Evolutionary conservation across 1,140 invertebrate species (phyloP), one percentile per base, ranked within the genome.

Genomic region (Hormaphis cornu): DNA sequence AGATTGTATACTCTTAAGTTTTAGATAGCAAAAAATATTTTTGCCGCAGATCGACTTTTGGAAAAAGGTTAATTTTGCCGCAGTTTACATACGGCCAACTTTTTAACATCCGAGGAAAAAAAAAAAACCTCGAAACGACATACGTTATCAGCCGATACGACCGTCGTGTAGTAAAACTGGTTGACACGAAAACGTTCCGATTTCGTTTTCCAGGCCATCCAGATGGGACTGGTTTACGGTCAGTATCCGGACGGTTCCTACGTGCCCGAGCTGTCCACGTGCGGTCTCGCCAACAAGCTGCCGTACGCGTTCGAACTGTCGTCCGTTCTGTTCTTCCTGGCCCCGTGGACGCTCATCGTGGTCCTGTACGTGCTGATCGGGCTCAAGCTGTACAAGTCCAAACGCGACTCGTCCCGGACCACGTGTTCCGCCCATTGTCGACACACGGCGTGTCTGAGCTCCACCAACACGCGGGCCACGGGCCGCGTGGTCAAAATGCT

Each of bases 301-400:
- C 61, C 61, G 16, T 86, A 90, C 76, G 85, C 88, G 1, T 95
- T 93, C 74, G 89, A 90, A 74, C 82, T 93, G 63, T 92, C 90
- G 1, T 90, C 89, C 0, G 83, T 93, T 71, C 76, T 93, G 14
- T 92, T 95, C 77, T 95, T 95, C 76, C 83, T 90, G 3, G 80
- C 86, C 1, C 92, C 92, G 1, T 92, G 95, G 90, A 86, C 87
- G 6, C 78, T 93, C 28, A 93, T 95, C 74, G 88, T 86, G 5
- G 86, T 89, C 4, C 81, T 93, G 3, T 94, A 95, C 77, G 82
- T 87, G 16, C 78, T 91, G 58, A 94, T 95, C 73, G 91, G 87
- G 8, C 75, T 90, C 6, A 85, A 86, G 72, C 78, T 94, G 30
- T 84, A 85, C 71, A 79, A 82, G 61, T 85, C 87, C 0, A 82